phyloP scores from a whole-genome alignment of 1,140 invertebrate genomes.

The Zaprionus kolodkinae region DNA sequence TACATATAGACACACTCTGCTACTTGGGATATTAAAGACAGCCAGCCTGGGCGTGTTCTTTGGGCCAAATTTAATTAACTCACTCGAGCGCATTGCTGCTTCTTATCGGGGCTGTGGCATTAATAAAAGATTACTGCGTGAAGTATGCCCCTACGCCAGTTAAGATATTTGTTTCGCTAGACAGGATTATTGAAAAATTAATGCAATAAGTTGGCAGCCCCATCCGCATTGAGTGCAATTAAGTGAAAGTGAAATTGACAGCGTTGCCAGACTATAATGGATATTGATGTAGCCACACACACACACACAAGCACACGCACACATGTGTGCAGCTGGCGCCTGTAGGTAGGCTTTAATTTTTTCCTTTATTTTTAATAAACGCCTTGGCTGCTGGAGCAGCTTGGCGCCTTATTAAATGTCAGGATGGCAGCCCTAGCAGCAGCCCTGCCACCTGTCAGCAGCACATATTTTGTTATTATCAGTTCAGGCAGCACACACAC shows the following conservation, averaged over 20 bases:
- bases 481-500: constrained; percentile 40
- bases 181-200: constrained; percentile 79
- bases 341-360: constrained; percentile 62
- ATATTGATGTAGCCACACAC: constrained; percentile 52
- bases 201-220: constrained; percentile 60
- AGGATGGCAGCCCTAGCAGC: constrained; percentile 19
- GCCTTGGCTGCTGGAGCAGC: constrained; percentile 3
- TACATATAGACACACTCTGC: background rate
- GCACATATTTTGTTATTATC: constrained; percentile 81
- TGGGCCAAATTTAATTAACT: constrained; percentile 80
- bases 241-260: constrained; percentile 66
- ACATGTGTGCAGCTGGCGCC: constrained; percentile 41
- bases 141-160: constrained; percentile 68
- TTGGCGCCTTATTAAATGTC: constrained; percentile 67
- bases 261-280: constrained; percentile 51
- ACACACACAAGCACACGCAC: constrained; percentile 12
- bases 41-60: background rate
- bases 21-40: constrained; percentile 50
- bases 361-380: constrained; percentile 69
- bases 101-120: constrained; percentile 41
- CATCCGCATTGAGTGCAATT: constrained; percentile 55
- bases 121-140: constrained; percentile 79
- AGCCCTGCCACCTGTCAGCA: constrained; percentile 71
- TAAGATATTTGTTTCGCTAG: constrained; percentile 71
- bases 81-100: constrained; percentile 59